These are phyloP conservation scores for Cotesia vestalis DNA, from an alignment of 1,140 invertebrate species.

Conservation along the genomic window DNA sequence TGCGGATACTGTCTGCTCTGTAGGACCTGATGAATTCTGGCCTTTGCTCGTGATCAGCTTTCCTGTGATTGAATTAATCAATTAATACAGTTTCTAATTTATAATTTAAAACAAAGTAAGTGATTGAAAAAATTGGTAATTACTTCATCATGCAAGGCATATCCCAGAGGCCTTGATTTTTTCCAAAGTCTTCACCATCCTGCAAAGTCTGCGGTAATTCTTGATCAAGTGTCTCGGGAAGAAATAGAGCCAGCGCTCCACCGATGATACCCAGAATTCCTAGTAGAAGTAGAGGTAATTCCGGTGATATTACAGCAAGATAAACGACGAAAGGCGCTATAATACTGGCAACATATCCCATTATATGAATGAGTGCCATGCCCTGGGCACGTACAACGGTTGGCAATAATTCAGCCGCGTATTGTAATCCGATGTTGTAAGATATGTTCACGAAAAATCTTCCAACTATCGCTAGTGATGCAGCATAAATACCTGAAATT, in stretches of 20 bases:
- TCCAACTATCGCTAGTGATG: constrained; percentile 78
- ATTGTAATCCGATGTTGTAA: constrained; percentile 89
- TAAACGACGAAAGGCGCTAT: constrained; percentile 85
- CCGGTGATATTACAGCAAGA: constrained; percentile 74
- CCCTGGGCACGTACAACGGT: constrained; percentile 87
- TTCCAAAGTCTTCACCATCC: constrained; percentile 86
- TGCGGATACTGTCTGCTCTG: constrained; percentile 56
- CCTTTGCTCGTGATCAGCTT: constrained; percentile 48
- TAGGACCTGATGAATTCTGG: constrained; percentile 53
- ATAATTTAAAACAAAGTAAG: not conserved
- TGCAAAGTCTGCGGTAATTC: constrained; percentile 83
- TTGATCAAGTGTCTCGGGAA: constrained; percentile 85
- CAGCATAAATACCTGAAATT: constrained; percentile 72
- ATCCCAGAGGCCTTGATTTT: constrained; percentile 80
- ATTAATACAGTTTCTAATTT: not conserved
- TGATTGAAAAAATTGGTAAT: constrained; percentile 41
- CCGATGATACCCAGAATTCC: constrained; percentile 78
- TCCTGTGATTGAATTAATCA: constrained; percentile 43
- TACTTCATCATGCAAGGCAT: constrained; percentile 77
- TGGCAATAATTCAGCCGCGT: constrained; percentile 85
- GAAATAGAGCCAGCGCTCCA: constrained; percentile 75
- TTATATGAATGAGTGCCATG: constrained; percentile 83
- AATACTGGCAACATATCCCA: constrained; percentile 85
- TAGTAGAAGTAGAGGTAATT: constrained; percentile 78
- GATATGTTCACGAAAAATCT: constrained; percentile 86